These are phyloP conservation scores for Corythoichthys intestinalis DNA, from an alignment of 2,113 vertebrate genomes.

Conservation along the genomic window DNA sequence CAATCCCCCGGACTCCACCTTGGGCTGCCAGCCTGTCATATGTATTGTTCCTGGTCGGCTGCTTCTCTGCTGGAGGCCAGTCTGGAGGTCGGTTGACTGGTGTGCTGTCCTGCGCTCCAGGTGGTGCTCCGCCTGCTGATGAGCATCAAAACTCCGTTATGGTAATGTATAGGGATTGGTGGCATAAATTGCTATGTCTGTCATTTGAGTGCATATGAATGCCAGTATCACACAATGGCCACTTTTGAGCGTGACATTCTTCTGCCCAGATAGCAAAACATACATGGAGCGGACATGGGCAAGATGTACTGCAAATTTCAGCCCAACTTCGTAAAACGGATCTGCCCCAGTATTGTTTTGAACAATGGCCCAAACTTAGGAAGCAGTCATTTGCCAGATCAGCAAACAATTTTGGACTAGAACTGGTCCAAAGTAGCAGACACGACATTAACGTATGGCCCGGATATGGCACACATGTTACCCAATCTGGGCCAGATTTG, in stretches of 20 bases:
- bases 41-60: conserved; percentile 18
- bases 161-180: conserved; percentile 5
- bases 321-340: too few relatives aligned
- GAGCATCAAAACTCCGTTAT: not conserved
- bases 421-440: too few relatives aligned
- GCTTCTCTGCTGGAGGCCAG: conserved; percentile 12
- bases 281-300: too few relatives aligned
- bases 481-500: too few relatives aligned
- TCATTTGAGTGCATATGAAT: not conserved
- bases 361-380: too few relatives aligned
- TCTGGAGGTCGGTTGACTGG: conserved; percentile 19
- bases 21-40: conserved; percentile 31
- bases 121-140: conserved; percentile 16
- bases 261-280: not conserved
- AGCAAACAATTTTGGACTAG: too few relatives aligned
- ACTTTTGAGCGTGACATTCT: not conserved
- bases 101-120: conserved; percentile 35
- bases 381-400: too few relatives aligned
- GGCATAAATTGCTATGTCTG: conserved; percentile 19
- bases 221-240: not conserved
- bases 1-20: conserved; percentile 22
- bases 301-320: too few relatives aligned
- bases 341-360: too few relatives aligned
- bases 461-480: too few relatives aligned
- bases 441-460: too few relatives aligned